phyloP scores from a whole-genome alignment of 2,113 vertebrate genomes.

The Leptodactylus fuscus region DNA sequence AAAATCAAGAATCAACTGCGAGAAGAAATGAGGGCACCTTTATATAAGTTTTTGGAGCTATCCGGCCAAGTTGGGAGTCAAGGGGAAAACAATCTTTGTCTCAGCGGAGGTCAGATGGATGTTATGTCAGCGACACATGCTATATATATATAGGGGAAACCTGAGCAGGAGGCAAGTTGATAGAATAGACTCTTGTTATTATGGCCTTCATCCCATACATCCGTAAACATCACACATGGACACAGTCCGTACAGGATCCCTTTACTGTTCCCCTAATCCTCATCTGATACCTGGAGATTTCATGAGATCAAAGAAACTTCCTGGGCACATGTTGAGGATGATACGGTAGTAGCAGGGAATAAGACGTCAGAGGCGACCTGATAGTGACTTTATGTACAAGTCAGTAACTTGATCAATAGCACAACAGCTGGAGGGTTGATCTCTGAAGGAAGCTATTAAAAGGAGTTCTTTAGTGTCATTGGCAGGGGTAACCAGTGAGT shows the following conservation, averaged over 20 bases:
- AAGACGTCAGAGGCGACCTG: neutral
- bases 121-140: neutral
- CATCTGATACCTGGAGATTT: neutral
- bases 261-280: neutral
- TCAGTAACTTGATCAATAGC: neutral
- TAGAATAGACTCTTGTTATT: neutral
- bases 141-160: neutral
- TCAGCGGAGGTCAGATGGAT: neutral
- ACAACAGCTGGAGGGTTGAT: neutral
- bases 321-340: neutral
- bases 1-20: neutral
- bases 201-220: neutral
- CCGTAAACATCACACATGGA: neutral
- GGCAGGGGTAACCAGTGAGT: neutral
- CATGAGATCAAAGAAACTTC: neutral
- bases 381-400: neutral
- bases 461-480: neutral
- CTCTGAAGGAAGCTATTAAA: neutral
- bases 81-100: too few species aligned
- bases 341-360: neutral
- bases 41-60: neutral
- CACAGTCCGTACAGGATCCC: neutral
- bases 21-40: neutral
- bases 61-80: too few species aligned
- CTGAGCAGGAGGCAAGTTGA: neutral